Base-by-base conservation (phyloP, 2,888 invertebrate genomes). In the Cybosia mesomella region DNA sequence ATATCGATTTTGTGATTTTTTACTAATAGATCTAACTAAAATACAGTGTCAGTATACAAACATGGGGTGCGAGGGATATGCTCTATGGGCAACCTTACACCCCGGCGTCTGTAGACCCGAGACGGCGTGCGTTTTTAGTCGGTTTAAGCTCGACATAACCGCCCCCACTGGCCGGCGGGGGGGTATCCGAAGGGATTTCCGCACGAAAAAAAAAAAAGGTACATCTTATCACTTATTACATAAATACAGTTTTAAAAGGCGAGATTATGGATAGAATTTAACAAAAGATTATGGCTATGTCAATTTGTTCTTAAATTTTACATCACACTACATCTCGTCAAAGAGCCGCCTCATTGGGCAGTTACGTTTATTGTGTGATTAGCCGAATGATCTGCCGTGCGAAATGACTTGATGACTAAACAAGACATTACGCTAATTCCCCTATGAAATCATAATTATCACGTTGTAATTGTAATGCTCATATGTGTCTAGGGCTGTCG, bases 401-500 rank as follows among this genome's bases (percentile, higher is more conserved):
- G 39, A 32, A 61, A 61, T 67, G 21, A 55, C 22, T 49, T 62
- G 57, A 61, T 49, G 43, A 32, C 32, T 55, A 67, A 67, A 67
- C 57, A 67, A 58, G 62, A 67, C 67, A 58, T 62, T 62, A 62
- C 34, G 34, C 18, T 67, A 67, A 67, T 67, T 43, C 18, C 13
- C 32, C 53, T 18, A 43, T 66, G 55, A 57, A 66, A 43, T 66
- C 62, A 49, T 57, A 11, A 62, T 58, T 62, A 32, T 22, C 18
- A 10, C 36, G 18, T 24, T 43, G 32, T 32, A 22, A 7, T 28
- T 15, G 54, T 28, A 24, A 60, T 36, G 5, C 24, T 39, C 7
- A 1, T 13, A 22, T 49, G 9, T 8, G 11, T 2, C 1, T 39
- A 66, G 66, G 61, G 60, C 43, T 67, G 61, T 39, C 61, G 32